A percentile compares a stretch with the other conserved stretches of the same genome.
These are phyloP conservation scores for Tetragonula clypearis DNA, from an alignment of 1,140 invertebrate genomes.

Conservation along the genomic window DNA sequence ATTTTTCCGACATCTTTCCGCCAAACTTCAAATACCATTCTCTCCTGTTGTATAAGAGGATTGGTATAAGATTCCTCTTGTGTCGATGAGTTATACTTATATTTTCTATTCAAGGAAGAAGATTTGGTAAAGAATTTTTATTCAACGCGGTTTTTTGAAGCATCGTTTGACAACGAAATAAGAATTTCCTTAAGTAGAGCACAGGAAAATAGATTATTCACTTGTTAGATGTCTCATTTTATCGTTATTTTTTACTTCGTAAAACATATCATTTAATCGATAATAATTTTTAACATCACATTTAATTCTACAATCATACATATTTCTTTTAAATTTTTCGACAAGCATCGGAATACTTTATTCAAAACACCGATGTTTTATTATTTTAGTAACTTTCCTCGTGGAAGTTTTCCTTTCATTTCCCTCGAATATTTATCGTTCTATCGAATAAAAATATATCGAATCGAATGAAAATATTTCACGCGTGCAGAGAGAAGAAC, in stretches of 20 bases:
- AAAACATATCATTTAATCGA: neutral
- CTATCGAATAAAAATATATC: neutral
- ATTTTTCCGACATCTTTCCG: neutral
- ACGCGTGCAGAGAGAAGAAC: too few relatives aligned
- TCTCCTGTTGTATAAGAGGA: neutral
- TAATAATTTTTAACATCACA: too few relatives aligned
- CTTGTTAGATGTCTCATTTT: neutral
- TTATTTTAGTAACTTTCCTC: neutral
- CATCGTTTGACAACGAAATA: slow-evolving; percentile 16
- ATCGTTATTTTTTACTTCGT: neutral
- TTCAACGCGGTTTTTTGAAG: slow-evolving; percentile 13
- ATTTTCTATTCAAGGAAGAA: neutral
- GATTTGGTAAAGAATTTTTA: slow-evolving; percentile 16
- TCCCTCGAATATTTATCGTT: neutral
- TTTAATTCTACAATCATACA: too few relatives aligned
- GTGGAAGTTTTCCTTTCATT: neutral
- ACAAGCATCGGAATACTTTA: neutral
- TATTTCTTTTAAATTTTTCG: neutral
- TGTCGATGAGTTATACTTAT: neutral
- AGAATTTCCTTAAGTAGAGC: neutral
- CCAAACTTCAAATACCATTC: neutral
- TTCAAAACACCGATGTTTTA: too few relatives aligned
- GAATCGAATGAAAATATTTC: neutral
- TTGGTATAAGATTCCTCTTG: neutral
- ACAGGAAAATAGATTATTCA: neutral